These are phyloP conservation scores for Rotaria magnacalcarata DNA, from an alignment of 2,888 invertebrate species.

Conservation along the genomic window DNA sequence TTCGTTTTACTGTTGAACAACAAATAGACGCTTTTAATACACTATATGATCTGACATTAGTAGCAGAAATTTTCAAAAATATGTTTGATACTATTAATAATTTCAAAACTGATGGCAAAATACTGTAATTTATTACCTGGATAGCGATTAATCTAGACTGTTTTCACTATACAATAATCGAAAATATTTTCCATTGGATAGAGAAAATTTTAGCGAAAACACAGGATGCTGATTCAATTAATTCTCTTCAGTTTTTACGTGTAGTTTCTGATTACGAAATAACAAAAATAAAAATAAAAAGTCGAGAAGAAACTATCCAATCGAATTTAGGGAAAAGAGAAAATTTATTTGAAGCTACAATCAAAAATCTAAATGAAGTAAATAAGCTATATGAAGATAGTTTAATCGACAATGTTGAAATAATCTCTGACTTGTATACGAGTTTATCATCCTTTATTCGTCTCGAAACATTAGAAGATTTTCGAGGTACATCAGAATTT, in stretches of 20 bases:
- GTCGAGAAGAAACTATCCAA: not conserved
- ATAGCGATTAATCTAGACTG: not conserved
- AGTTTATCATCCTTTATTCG: too few species aligned
- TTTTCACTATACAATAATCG: not conserved
- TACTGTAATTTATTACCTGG: not conserved
- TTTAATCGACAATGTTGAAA: too few species aligned
- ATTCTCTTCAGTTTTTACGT: not conserved
- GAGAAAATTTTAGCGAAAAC: not conserved
- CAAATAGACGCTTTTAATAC: conserved; percentile 14
- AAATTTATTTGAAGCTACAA: too few species aligned
- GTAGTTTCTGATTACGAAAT: not conserved
- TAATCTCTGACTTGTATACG: too few species aligned
- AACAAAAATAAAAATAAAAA: not conserved
- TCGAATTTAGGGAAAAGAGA: not conserved
- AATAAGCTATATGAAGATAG: too few species aligned
- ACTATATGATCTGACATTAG: not conserved
- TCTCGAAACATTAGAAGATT: too few species aligned
- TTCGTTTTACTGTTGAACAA: conserved; percentile 2
- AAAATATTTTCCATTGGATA: not conserved
- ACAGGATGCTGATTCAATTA: not conserved
- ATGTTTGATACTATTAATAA: not conserved
- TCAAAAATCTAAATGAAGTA: too few species aligned
- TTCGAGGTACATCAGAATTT: too few species aligned
- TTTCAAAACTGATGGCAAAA: not conserved
- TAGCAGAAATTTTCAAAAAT: not conserved